A percentile compares a stretch with the other conserved stretches of the same genome.
These are phyloP conservation scores for Trinectes maculatus DNA, from an alignment of 2,113 vertebrate genomes.

Conservation along the genomic window DNA sequence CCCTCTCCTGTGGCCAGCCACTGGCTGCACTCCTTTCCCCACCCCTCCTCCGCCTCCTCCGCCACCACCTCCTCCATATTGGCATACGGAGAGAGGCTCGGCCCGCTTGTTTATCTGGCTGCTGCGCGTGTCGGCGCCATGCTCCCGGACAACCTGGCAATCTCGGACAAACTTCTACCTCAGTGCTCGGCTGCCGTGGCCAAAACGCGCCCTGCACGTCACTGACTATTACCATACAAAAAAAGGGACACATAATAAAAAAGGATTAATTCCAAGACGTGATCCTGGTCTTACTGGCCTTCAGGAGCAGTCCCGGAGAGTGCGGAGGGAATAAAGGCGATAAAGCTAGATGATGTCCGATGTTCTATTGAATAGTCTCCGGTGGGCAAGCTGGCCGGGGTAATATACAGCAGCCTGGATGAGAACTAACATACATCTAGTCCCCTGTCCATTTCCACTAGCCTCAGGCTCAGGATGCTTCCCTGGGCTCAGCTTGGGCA, in stretches of 20 bases:
- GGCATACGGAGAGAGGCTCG: conserved; percentile 35
- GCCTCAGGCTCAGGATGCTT: conserved; percentile 70
- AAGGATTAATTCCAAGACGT: conserved; percentile 39
- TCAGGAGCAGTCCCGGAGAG: conserved; percentile 48
- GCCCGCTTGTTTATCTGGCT: conserved; percentile 33
- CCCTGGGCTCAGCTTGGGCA: conserved; percentile 69
- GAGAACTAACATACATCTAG: conserved; percentile 78
- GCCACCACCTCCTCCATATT: conserved; percentile 55
- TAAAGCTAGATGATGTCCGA: conserved; percentile 70
- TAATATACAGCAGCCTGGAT: conserved; percentile 76
- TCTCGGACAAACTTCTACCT: background rate
- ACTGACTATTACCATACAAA: conserved; percentile 43
- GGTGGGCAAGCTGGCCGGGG: conserved; percentile 65
- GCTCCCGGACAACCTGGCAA: conserved; percentile 44
- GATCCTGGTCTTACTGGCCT: conserved; percentile 40
- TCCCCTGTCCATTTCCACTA: conserved; percentile 77
- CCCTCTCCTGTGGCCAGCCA: conserved; percentile 75
- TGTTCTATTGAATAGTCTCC: conserved; percentile 69
- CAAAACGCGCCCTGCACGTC: conserved; percentile 1
- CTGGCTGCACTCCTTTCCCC: conserved; percentile 65
- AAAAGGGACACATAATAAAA: conserved; percentile 41
- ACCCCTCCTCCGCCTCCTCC: conserved; percentile 42
- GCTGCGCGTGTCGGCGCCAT: conserved; percentile 11
- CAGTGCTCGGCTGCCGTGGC: background rate
- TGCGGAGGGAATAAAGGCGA: conserved; percentile 56